phyloP scores from a whole-genome alignment of 2,888 invertebrate species.

The Melikaiella ostensackeni region DNA sequence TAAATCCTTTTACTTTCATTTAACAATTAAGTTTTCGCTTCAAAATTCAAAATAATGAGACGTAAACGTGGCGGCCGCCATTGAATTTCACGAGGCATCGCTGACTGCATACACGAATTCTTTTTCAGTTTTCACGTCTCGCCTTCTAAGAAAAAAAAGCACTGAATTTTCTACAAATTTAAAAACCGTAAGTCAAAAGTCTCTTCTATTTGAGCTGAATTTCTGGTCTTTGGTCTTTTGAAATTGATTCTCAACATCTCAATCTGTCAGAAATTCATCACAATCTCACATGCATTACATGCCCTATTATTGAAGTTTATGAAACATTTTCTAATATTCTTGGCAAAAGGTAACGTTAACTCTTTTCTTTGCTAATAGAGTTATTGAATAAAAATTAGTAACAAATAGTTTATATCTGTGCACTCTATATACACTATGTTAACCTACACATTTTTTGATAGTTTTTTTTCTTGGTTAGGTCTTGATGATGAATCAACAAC shows the following conservation, averaged over 20 bases:
- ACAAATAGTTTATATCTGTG: too few species aligned
- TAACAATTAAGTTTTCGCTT: neutral
- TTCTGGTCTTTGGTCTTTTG: neutral
- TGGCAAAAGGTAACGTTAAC: too few species aligned
- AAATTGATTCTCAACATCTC: neutral
- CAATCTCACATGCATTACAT: neutral
- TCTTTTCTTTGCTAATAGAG: too few species aligned
- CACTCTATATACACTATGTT: neutral
- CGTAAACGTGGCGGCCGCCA: slow-evolving; percentile 31
- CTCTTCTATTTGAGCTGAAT: neutral
- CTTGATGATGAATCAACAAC: slow-evolving; percentile 1
- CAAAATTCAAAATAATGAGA: neutral
- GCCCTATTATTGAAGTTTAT: neutral
- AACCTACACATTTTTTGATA: neutral
- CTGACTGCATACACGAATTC: too few species aligned
- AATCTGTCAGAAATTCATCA: slow-evolving; percentile 7
- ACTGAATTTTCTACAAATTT: neutral
- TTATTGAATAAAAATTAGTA: neutral
- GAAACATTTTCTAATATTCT: too few species aligned
- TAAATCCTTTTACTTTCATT: neutral
- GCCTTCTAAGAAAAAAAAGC: too few species aligned
- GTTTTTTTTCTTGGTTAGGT: neutral
- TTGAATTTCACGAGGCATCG: neutral
- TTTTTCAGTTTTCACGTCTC: neutral
- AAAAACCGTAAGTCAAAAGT: neutral